Conservation (phyloP, 2,888 invertebrate genomes). For the Catocala nupta region DNA sequence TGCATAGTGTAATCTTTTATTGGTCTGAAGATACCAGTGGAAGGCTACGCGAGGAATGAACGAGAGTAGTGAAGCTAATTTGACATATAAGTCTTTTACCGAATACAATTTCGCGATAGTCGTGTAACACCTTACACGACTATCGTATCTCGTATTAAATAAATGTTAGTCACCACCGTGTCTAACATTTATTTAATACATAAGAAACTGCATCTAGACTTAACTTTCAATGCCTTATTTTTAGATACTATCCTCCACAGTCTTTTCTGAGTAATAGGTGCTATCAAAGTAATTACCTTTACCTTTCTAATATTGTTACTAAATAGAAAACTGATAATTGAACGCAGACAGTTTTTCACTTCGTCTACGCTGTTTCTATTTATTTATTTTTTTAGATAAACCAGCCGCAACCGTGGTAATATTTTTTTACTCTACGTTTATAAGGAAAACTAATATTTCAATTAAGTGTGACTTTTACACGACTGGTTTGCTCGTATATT, state of each 20-base stretch:
- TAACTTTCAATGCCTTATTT: not conserved
- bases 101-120: not conserved
- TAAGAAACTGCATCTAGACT: not conserved
- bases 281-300: conserved; percentile 29
- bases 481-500: not conserved
- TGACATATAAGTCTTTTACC: not conserved
- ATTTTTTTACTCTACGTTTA: conserved; percentile 8
- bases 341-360: conserved; percentile 17
- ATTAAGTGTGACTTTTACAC: not conserved
- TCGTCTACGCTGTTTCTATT: conserved; percentile 4
- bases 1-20: conserved; percentile 14
- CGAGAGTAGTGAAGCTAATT: conserved; percentile 5
- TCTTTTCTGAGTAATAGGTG: conserved; percentile 15
- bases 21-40: not conserved
- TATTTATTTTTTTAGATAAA: conserved; percentile 3
- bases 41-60: not conserved
- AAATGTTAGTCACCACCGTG: too few relatives aligned
- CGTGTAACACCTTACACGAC: too few relatives aligned
- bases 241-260: not conserved
- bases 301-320: conserved; percentile 34
- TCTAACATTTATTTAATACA: not conserved
- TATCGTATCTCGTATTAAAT: too few relatives aligned
- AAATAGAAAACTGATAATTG: conserved; percentile 38
- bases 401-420: not conserved
- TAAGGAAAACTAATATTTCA: conserved; percentile 11